Conservation (phyloP, 2,113 vertebrate species). For the Cheilinus undulatus region DNA sequence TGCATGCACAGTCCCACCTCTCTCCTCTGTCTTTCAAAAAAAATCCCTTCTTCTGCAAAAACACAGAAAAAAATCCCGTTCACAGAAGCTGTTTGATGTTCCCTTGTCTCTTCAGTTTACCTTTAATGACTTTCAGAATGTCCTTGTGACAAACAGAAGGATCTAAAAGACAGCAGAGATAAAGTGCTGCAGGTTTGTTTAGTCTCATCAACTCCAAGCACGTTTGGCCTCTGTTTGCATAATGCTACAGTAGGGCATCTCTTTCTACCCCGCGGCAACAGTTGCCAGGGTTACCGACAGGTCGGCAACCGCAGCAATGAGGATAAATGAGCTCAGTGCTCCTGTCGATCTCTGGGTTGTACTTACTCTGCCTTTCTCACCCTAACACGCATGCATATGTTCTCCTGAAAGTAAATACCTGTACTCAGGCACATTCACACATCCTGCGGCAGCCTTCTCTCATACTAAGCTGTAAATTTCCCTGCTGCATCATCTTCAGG, state of each 20-base stretch:
- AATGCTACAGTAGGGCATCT: slow-evolving; percentile 66
- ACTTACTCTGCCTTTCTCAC: slow-evolving; percentile 15
- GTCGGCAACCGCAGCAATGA: slow-evolving; percentile 53
- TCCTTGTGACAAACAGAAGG: slow-evolving; percentile 45
- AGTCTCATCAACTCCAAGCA: slow-evolving; percentile 56
- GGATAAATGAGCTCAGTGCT: slow-evolving; percentile 72
- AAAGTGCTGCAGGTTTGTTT: slow-evolving; percentile 14
- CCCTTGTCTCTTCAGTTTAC: slow-evolving; percentile 18
- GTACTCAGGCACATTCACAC: slow-evolving; percentile 24
- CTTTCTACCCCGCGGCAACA: slow-evolving; percentile 53
- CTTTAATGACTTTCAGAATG: slow-evolving; percentile 38
- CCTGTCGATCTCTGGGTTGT: slow-evolving; percentile 63
- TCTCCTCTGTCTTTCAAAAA: not conserved
- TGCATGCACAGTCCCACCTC: slow-evolving; percentile 27
- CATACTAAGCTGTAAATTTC: not conserved
- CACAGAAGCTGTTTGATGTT: not conserved
- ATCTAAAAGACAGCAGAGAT: slow-evolving; percentile 40
- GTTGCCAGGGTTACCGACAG: slow-evolving; percentile 75
- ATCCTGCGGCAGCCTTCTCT: not conserved
- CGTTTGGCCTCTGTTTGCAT: slow-evolving; percentile 64
- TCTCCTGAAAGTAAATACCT: slow-evolving; percentile 49
- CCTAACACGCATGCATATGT: slow-evolving; percentile 4
- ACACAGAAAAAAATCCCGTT: not conserved
- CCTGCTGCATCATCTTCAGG: not conserved
- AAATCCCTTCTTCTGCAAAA: not conserved